Evolutionary conservation across 2,888 invertebrate species (phyloP).

Genomic region (Dasysyrphus tricinctus): DNA sequence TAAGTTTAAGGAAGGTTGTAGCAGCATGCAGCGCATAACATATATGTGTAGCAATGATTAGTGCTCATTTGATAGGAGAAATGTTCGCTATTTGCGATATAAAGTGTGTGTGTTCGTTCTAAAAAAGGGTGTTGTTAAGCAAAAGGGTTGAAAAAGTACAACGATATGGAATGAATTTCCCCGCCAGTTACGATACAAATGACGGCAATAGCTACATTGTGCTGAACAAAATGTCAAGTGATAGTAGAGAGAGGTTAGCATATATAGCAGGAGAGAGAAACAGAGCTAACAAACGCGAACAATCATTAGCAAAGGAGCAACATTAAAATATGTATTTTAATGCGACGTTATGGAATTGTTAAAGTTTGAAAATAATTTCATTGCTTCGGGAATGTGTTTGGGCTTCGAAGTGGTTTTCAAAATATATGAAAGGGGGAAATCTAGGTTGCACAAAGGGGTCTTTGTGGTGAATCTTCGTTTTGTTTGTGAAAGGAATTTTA

Average conservation of each 20-base stretch:
- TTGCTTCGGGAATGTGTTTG: slow-evolving; percentile 53
- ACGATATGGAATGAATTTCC: not conserved
- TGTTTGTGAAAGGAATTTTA: slow-evolving; percentile 44
- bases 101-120: not conserved
- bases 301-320: slow-evolving; percentile 64
- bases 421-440: not conserved
- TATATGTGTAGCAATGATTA: slow-evolving; percentile 54
- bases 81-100: slow-evolving; percentile 27
- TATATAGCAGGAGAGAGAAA: slow-evolving; percentile 19
- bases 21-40: not conserved
- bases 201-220: slow-evolving; percentile 67
- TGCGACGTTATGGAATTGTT: slow-evolving; percentile 50
- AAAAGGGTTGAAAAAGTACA: slow-evolving; percentile 18
- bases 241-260: slow-evolving; percentile 39
- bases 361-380: slow-evolving; percentile 72
- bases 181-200: slow-evolving; percentile 4
- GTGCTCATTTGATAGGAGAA: slow-evolving; percentile 58
- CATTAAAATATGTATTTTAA: slow-evolving; percentile 58
- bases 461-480: slow-evolving; percentile 13
- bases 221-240: slow-evolving; percentile 64
- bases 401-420: too few species aligned
- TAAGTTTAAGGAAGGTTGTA: slow-evolving; percentile 13
- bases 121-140: not conserved
- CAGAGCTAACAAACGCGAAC: slow-evolving; percentile 45
- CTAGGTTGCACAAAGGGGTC: slow-evolving; percentile 18